These are phyloP conservation scores for Chrysotoxum bicinctum DNA, from an alignment of 2,888 invertebrate species.

Conservation along the genomic window DNA sequence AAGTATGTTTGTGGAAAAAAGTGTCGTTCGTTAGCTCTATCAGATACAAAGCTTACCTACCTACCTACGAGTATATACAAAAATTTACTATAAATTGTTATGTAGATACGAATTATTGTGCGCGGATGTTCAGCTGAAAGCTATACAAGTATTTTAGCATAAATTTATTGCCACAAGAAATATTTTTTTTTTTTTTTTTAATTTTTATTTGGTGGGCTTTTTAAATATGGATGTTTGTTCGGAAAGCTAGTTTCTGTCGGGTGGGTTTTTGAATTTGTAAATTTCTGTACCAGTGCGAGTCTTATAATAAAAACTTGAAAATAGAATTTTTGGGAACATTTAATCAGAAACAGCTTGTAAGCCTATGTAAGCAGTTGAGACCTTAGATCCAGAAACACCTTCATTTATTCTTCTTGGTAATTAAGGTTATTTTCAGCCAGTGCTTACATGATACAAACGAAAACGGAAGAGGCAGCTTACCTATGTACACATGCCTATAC, in stretches of 20 bases:
- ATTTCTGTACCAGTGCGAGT: background rate
- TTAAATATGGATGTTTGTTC: background rate
- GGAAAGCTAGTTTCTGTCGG: conserved; percentile 48
- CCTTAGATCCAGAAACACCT: background rate
- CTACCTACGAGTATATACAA: background rate
- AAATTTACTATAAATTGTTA: background rate
- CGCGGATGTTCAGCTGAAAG: conserved; percentile 45
- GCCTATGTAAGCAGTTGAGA: conserved; percentile 9
- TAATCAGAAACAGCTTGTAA: background rate
- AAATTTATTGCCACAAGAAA: conserved; percentile 54
- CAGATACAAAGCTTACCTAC: conserved; percentile 43
- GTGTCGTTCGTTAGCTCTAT: conserved; percentile 6
- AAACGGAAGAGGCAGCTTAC: background rate
- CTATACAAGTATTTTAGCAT: conserved; percentile 64
- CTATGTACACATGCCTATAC: background rate
- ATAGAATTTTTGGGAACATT: background rate
- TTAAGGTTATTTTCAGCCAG: background rate
- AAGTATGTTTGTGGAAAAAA: conserved; percentile 17
- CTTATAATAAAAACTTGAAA: background rate
- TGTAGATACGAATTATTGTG: conserved; percentile 14
- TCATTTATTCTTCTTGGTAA: background rate
- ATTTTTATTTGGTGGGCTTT: conserved; percentile 20
- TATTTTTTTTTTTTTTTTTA: conserved; percentile 23
- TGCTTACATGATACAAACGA: conserved; percentile 6
- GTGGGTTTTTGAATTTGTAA: background rate